A percentile compares a stretch with the other conserved stretches of the same genome.
Conservation (phyloP, 2,888 invertebrate genomes). For the Caenorhabditis angaria region DNA sequence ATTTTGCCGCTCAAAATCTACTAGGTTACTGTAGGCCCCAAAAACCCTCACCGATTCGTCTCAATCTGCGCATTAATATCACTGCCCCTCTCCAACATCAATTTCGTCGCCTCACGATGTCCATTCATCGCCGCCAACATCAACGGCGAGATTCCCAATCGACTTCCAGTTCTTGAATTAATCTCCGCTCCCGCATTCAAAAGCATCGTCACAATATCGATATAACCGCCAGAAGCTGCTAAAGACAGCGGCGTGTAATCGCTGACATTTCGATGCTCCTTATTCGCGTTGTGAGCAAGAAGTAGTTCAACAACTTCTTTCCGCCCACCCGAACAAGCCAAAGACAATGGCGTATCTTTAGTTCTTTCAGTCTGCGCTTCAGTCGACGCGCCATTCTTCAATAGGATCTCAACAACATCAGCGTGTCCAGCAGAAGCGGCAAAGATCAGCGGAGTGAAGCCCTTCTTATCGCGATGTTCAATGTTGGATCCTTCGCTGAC, state of each 20-base stretch:
- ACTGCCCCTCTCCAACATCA: slow-evolving; percentile 92
- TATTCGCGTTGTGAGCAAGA: slow-evolving; percentile 88
- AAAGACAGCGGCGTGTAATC: slow-evolving; percentile 98
- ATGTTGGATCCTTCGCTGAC: slow-evolving; percentile 92
- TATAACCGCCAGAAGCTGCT: slow-evolving; percentile 95
- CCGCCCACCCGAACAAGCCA: slow-evolving; percentile 95
- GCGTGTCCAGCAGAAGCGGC: slow-evolving; percentile 96
- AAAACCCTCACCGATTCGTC: slow-evolving; percentile 81
- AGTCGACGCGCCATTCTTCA: slow-evolving; percentile 93
- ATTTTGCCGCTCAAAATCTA: neutral
- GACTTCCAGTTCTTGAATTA: slow-evolving; percentile 80
- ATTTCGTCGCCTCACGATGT: slow-evolving; percentile 89
- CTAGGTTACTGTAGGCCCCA: no score
- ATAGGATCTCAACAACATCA: slow-evolving; percentile 86
- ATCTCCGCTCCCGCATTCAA: slow-evolving; percentile 95
- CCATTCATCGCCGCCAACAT: slow-evolving; percentile 99
- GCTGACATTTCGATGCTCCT: slow-evolving; percentile 93
- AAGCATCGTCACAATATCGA: slow-evolving; percentile 93
- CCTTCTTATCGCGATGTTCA: slow-evolving; percentile 95
- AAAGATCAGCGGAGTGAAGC: slow-evolving; percentile 94
- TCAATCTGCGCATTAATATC: slow-evolving; percentile 98
- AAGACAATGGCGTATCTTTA: slow-evolving; percentile 89
- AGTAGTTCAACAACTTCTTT: slow-evolving; percentile 94
- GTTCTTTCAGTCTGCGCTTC: slow-evolving; percentile 98
- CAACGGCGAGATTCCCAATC: slow-evolving; percentile 92